Conservation (phyloP, 37 sponge, comb jelly and placozoan species). For the Diacarnus erythraeanus region DNA sequence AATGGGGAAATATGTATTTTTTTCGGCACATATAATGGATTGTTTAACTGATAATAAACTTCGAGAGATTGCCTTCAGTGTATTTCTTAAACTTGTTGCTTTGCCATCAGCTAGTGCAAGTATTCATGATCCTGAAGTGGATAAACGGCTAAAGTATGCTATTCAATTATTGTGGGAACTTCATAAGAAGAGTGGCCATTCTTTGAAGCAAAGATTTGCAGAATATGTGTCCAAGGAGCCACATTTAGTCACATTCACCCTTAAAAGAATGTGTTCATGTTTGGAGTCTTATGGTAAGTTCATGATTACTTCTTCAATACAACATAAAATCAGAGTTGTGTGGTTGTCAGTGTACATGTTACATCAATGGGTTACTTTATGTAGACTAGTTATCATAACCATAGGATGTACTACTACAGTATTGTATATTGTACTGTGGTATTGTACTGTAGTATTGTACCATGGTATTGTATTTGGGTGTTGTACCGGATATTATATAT, state of each 20-base stretch:
- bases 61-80: constrained; percentile 1
- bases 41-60: neutral
- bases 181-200: constrained; percentile 7
- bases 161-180: constrained; percentile 4
- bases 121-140: neutral
- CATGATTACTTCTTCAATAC: neutral
- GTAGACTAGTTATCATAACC: too few relatives aligned
- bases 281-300: constrained; percentile 7
- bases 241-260: neutral
- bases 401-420: too few relatives aligned
- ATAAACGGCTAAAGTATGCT: neutral
- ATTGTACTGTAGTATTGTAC: too few relatives aligned
- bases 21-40: neutral
- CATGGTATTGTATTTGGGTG: too few relatives aligned
- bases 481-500: too few relatives aligned
- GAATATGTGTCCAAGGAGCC: neutral
- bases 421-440: too few relatives aligned
- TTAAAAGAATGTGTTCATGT: constrained; percentile 1
- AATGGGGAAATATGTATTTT: too few relatives aligned
- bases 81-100: neutral
- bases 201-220: neutral
- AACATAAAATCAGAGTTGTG: too few relatives aligned
- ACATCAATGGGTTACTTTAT: too few relatives aligned
- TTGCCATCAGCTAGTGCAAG: neutral
- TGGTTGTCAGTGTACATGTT: too few relatives aligned